Conservation (phyloP, 2,888 invertebrate genomes). For the Hemaris fuciformis region DNA sequence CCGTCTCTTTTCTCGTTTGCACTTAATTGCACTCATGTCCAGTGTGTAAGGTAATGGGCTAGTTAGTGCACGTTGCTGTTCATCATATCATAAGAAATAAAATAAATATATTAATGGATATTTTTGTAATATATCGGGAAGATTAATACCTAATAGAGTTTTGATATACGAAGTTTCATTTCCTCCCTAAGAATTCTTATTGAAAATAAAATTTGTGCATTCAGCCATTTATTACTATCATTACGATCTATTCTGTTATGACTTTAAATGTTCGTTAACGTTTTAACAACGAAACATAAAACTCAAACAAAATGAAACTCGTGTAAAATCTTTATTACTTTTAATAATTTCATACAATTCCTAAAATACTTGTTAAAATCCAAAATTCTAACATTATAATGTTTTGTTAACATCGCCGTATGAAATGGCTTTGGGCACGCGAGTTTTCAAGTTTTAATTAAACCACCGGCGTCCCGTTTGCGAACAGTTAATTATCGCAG, state of each 20-base stretch:
- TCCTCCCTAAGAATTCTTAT: no score
- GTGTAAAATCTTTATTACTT: no score
- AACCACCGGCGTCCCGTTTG: background rate
- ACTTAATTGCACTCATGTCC: background rate
- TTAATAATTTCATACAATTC: no score
- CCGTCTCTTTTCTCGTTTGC: background rate
- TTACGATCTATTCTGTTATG: no score
- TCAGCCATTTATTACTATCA: no score
- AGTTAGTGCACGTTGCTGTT: background rate
- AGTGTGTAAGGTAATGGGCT: background rate
- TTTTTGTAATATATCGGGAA: no score
- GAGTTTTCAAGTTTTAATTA: background rate
- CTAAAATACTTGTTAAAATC: background rate
- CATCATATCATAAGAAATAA: background rate
- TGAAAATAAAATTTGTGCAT: no score
- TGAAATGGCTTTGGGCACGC: background rate
- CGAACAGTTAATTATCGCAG: background rate
- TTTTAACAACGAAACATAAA: no score
- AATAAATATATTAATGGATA: background rate
- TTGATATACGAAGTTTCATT: no score
- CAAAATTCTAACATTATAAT: background rate
- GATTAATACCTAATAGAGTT: no score
- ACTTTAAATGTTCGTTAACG: no score
- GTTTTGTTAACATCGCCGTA: background rate
- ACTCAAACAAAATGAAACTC: no score